A percentile compares a stretch with the other conserved stretches of the same genome.
Evolutionary conservation across 2,797 vertebrate genomes (phyloP).

Genomic region (Urocyon cinereoargenteus): DNA sequence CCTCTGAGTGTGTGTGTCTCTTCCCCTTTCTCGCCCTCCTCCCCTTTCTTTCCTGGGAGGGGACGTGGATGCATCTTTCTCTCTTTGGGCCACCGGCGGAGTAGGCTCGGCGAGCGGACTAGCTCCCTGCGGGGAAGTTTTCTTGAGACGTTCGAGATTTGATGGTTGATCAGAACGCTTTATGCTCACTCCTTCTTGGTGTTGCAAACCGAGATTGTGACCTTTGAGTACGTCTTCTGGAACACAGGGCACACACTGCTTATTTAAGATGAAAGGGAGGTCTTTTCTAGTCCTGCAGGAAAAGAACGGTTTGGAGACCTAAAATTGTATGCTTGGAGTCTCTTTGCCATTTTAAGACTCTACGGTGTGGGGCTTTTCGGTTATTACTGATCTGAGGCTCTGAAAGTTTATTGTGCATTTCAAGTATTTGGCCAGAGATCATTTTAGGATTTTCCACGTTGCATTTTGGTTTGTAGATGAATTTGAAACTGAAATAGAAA

Average conservation of each 20-base stretch:
- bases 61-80: not conserved
- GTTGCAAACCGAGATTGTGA: not conserved
- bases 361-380: not conserved
- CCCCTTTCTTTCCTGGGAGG: not conserved
- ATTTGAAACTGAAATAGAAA: conserved; percentile 69
- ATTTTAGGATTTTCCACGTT: conserved; percentile 52
- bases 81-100: not conserved
- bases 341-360: not conserved
- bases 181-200: not conserved
- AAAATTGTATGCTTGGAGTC: not conserved
- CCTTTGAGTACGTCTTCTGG: not conserved
- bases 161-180: not conserved
- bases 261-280: not conserved
- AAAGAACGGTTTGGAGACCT: not conserved
- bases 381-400: not conserved
- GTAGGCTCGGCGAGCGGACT: not conserved
- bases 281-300: not conserved
- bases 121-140: conserved; percentile 11
- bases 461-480: conserved; percentile 53
- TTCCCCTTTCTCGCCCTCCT: not conserved
- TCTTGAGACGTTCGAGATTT: not conserved
- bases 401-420: conserved; percentile 34
- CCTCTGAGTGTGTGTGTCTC: not conserved
- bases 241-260: not conserved
- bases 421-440: not conserved